A percentile compares a stretch with the other conserved stretches of the same genome.
phyloP scores from a whole-genome alignment of 2,113 vertebrate species.

The Pelecanus crispus region DNA sequence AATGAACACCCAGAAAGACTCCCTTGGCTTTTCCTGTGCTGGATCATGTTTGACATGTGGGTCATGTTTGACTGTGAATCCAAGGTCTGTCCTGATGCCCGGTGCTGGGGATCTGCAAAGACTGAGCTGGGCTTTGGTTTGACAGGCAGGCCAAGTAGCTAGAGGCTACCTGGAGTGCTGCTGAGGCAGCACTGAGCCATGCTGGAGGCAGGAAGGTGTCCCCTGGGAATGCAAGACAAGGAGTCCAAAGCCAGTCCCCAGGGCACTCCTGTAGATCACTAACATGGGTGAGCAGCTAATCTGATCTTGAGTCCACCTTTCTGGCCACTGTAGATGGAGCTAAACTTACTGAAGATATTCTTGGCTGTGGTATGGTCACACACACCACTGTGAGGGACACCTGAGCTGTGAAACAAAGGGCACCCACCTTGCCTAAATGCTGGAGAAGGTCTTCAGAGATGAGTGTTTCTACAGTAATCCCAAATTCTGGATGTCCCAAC shows the following conservation, averaged over 20 bases:
- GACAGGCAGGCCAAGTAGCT: neutral
- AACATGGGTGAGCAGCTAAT: neutral
- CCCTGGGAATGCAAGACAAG: neutral
- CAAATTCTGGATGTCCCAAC: neutral
- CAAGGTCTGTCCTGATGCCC: neutral
- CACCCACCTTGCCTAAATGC: neutral
- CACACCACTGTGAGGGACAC: fast-evolving
- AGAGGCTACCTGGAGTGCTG: neutral
- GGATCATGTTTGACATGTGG: too few species aligned
- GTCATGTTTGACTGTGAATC: neutral
- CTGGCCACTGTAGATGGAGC: neutral
- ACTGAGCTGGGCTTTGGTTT: neutral
- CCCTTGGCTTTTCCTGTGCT: neutral
- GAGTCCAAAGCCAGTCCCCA: neutral
- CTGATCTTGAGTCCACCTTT: neutral
- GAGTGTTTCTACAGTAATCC: neutral
- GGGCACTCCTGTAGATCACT: neutral
- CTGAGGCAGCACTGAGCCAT: neutral
- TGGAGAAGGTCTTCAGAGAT: neutral
- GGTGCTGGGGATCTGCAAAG: neutral
- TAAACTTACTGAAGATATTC: neutral
- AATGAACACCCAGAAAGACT: neutral
- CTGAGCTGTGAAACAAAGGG: neutral
- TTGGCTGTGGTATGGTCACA: neutral
- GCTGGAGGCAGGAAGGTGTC: neutral